These are phyloP conservation scores for Vanessa tameamea DNA, from an alignment of 1,140 invertebrate genomes.

Conservation along the genomic window DNA sequence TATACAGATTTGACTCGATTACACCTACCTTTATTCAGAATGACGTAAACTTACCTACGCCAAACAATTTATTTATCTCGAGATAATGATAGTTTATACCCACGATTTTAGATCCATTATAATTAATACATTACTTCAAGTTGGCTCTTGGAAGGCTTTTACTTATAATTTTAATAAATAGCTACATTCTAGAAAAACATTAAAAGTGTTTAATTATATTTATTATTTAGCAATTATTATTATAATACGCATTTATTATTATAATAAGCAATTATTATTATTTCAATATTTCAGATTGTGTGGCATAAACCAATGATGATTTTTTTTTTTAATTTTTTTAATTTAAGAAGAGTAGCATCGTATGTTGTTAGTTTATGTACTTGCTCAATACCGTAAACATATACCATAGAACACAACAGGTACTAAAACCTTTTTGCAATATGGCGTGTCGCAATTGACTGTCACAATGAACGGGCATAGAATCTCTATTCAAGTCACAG, in stretches of 20 bases:
- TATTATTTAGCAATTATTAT: no score
- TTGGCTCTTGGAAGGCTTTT: no score
- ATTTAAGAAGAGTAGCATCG: no score
- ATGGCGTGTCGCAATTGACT: constrained; percentile 50
- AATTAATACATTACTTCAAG: not conserved
- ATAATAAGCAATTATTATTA: no score
- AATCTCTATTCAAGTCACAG: constrained; percentile 54
- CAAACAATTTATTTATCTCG: constrained; percentile 12
- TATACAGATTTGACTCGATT: not conserved
- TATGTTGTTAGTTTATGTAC: constrained; percentile 4
- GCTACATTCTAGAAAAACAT: no score
- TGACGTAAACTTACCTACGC: constrained; percentile 22
- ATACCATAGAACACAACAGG: constrained; percentile 28
- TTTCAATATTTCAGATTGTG: no score
- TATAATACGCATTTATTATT: no score
- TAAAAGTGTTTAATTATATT: no score
- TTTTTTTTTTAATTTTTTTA: no score
- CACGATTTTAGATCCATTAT: not conserved
- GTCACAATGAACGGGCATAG: constrained; percentile 57
- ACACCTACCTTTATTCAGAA: constrained; percentile 23
- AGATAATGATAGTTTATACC: constrained; percentile 6
- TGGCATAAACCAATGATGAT: no score
- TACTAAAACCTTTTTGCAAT: constrained; percentile 52
- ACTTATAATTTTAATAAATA: no score
- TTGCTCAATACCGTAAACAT: constrained; percentile 26